phyloP scores from a whole-genome alignment of 2,113 vertebrate species.

The Myocastor coypus region DNA sequence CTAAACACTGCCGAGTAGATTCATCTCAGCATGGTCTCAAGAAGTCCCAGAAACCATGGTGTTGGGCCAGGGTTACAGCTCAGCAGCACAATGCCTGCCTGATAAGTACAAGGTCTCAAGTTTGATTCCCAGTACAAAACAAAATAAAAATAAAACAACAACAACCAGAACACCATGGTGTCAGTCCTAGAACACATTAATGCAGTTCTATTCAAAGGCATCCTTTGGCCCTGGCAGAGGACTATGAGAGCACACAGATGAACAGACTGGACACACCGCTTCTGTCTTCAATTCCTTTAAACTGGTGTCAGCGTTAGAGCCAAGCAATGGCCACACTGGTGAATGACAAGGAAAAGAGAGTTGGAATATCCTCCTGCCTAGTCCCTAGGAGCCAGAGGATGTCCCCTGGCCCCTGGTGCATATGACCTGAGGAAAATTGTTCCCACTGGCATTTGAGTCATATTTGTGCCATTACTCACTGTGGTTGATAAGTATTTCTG shows the following conservation, averaged over 20 bases:
- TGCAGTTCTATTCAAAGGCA: not conserved
- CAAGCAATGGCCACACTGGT: not conserved
- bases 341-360: not conserved
- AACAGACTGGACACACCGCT: not conserved
- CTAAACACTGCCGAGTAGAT: not conserved
- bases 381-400: not conserved
- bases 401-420: not conserved
- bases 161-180: no score
- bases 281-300: not conserved
- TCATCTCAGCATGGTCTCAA: not conserved
- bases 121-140: no score
- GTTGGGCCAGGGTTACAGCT: not conserved
- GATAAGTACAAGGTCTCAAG: no score
- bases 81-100: no score
- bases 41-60: not conserved
- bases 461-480: not conserved
- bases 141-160: no score
- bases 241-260: not conserved
- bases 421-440: not conserved
- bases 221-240: not conserved
- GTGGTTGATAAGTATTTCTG: not conserved
- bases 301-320: not conserved
- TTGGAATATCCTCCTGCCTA: not conserved
- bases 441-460: not conserved
- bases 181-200: not conserved